Evolutionary conservation across 2,797 vertebrate species (phyloP), one percentile per base, ranked within the genome.

Genomic region (Sebastiscus tertius): DNA sequence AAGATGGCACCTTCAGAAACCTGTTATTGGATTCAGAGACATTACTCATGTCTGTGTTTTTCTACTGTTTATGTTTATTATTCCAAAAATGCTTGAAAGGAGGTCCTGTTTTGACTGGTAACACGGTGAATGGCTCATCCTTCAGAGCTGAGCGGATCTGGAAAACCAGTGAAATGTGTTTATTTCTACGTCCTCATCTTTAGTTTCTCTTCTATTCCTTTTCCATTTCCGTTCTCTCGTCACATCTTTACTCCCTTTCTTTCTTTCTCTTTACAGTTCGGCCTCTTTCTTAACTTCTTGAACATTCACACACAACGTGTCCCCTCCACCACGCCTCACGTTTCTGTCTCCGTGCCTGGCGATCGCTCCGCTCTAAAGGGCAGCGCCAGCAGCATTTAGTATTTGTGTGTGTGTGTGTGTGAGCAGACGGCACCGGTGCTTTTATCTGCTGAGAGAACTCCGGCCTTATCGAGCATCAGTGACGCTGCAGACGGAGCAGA

Each of bases 321-420:
- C 61, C 12, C 31, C 58, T 65, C 54, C 46, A 22, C 69, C 34
- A 3, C 8, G 1, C 16, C 66, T 70, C 64, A 42, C 33, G 22
- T 81, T 46, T 55, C 20, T 1, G 9, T 72, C 61, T 80, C 42
- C 27, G 55, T 52, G 75, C 18, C 56, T 10, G 52, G 11, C 16
- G 20, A 60, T 82, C 33, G 80, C 61, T 77, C 69, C 34, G 5
- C 72, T 87, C 64, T 39, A 74, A 79, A 87, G 85, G 75, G 52
- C 82, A 69, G 55, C 24, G 11, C 79, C 64, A 59, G 75, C 70
- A 62, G 76, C 46, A 4, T 4, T 42, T 42, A 16, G 39, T 42
- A 42, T 16, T 42, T n/a, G n/a, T 42, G 36, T 39, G 26, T 26
- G 3, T 26, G 26, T 26, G 36, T 39, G 36, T 39, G 36, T 39